Conservation (phyloP, 2,797 vertebrate genomes). For the Neostethus bicornis region DNA sequence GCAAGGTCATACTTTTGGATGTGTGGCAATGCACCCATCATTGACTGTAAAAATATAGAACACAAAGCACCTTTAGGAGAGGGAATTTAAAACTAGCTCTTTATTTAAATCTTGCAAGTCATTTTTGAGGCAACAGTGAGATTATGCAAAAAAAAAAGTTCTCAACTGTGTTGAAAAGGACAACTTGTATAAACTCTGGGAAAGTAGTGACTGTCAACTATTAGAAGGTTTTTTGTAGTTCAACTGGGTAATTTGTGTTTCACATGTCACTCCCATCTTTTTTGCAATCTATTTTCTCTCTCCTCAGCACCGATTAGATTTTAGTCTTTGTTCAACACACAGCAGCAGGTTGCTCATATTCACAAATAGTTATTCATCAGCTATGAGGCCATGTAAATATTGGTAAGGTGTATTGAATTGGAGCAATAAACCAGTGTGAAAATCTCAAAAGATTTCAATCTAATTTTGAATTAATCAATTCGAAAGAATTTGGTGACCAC, state of each 20-base stretch:
- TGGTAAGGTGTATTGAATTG: not conserved
- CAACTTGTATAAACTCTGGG: not conserved
- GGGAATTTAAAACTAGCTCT: slow-evolving; percentile 4
- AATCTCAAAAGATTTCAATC: no score
- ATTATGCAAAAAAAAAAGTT: slow-evolving; percentile 6
- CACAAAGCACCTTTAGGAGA: not conserved
- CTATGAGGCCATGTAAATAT: not conserved
- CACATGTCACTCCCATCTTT: not conserved
- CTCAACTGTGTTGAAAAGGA: not conserved
- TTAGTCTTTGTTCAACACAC: not conserved
- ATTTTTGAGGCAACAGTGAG: not conserved
- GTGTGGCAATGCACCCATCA: slow-evolving; percentile 45
- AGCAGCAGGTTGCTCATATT: not conserved
- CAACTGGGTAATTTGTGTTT: not conserved
- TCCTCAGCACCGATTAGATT: not conserved
- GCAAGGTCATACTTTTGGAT: slow-evolving; percentile 58
- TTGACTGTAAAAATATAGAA: slow-evolving; percentile 14
- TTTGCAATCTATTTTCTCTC: not conserved
- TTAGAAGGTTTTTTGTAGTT: not conserved
- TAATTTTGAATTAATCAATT: no score
- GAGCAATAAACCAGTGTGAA: not conserved
- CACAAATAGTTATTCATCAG: not conserved
- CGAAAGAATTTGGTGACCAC: no score
- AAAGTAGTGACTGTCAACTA: not conserved
- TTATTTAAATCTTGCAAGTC: not conserved